phyloP scores from a whole-genome alignment of 1,140 invertebrate genomes.

The Vanessa atalanta region DNA sequence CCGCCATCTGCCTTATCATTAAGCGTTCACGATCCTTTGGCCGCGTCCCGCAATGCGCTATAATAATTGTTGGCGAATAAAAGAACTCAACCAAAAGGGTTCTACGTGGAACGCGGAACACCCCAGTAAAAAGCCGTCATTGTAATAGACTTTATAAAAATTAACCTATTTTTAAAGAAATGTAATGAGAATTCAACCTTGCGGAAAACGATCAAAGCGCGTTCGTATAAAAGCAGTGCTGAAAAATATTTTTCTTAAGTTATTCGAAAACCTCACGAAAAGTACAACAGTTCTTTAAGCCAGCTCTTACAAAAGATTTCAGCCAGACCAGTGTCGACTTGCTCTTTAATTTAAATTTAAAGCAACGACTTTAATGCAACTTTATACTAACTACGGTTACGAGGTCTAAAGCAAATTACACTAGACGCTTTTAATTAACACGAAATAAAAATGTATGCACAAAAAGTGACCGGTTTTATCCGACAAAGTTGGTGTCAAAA shows the following conservation, averaged over 20 bases:
- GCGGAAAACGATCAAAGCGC: conserved; percentile 63
- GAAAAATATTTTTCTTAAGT: conserved; percentile 28
- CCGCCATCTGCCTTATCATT: conserved; percentile 65
- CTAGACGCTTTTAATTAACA: conserved; percentile 54
- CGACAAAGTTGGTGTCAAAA: neutral
- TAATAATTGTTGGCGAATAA: conserved; percentile 71
- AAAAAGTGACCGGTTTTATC: conserved; percentile 15
- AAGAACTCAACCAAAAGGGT: conserved; percentile 60
- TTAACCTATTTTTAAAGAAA: conserved; percentile 71
- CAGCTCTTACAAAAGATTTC: conserved; percentile 58
- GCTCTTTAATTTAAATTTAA: conserved; percentile 69
- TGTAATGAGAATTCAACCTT: conserved; percentile 76
- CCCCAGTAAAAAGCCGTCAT: conserved; percentile 65
- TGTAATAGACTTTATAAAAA: conserved; percentile 61
- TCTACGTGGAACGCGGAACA: conserved; percentile 45
- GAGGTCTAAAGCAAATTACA: conserved; percentile 57
- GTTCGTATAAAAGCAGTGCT: conserved; percentile 6
- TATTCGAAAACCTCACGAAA: conserved; percentile 19
- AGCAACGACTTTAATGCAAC: conserved; percentile 63
- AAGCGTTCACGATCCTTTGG: conserved; percentile 60
- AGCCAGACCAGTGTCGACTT: conserved; percentile 47
- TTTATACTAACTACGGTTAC: conserved; percentile 56
- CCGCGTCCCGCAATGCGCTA: conserved; percentile 55
- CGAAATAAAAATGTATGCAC: conserved; percentile 43
- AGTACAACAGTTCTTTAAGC: conserved; percentile 45